Base-by-base conservation (phyloP, 2,797 vertebrate species). In the Synanceia verrucosa region DNA sequence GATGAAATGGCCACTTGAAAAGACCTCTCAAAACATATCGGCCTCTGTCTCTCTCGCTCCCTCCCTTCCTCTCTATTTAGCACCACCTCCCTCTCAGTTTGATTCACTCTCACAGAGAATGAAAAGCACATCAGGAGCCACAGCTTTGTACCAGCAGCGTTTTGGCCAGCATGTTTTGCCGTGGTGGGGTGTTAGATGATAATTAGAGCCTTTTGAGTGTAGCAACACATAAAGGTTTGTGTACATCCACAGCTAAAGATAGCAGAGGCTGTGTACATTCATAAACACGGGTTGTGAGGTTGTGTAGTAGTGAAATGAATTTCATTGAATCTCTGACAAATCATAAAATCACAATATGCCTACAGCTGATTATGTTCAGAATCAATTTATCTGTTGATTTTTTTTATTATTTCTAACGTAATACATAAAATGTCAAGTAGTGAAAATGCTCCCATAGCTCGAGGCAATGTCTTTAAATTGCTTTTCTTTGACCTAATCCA, bases 1-100 rank as follows among this genome's bases (percentile, higher is more conserved):
- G 88, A 87, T 91, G 88, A 92, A 92, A 91, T 91, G 88, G 86
- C 84, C 87, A 89, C 85, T 92, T 91, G 83, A 93, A 90, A 89
- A 88, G 79, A 85, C 84, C 83, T 86, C 89, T 91, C 86, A 72
- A 86, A 90, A 86, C 62, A 86, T 73, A 85, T 87, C 65, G 60
- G 68, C 70, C 75, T 81, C 86, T 82, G 75, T 48, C 77, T 78
- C 66, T 9, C 79, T 58, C 76, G 47, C 70, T 4, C 59, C 47
- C 75, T 37, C 50, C 76, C 78, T 73, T 71, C 57, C 60, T 8
- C 66, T 84, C 69, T 59, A 78, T 78, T 84, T 76, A 16, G 4
- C 79, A 75, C 66, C 51, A 39, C 48, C 76, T 86, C 81, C 70
- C 85, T 83, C 77, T 86, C 81, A 44, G 84, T 86, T 85, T 81